Conservation (phyloP, 2,888 invertebrate genomes). For the Nezara viridula region DNA sequence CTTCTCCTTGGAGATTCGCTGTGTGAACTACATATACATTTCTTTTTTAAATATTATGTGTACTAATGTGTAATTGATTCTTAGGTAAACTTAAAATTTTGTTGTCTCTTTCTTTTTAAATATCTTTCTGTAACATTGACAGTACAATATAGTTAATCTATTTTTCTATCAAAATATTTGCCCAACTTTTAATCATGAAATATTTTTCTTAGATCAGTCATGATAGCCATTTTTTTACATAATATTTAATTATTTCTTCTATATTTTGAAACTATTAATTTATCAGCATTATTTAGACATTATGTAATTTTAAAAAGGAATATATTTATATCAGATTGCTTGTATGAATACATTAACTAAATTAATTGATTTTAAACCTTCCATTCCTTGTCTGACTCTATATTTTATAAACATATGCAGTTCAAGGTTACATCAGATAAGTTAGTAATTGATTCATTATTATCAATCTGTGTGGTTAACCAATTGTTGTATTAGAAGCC, state of each 20-base stretch:
- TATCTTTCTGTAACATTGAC: neutral
- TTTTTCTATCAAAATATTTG: too few species aligned
- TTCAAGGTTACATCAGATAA: neutral
- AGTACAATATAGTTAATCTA: neutral
- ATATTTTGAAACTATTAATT: too few species aligned
- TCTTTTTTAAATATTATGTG: too few species aligned
- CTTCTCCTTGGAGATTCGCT: too few species aligned
- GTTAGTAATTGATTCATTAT: neutral
- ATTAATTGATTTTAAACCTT: neutral
- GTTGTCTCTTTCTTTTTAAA: neutral
- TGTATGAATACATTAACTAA: neutral
- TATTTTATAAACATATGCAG: neutral
- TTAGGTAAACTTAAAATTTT: neutral
- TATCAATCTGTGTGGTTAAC: neutral
- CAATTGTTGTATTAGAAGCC: conserved; percentile 40
- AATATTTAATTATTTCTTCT: too few species aligned
- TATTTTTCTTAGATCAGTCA: too few species aligned
- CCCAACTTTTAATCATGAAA: too few species aligned
- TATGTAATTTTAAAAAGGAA: neutral
- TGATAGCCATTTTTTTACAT: too few species aligned
- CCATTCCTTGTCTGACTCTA: too few species aligned
- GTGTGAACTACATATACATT: too few species aligned
- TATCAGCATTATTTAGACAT: neutral
- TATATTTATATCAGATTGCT: neutral
- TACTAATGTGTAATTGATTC: neutral